Percentiles rank a stretch among this genome's conserved stretches.
These are phyloP conservation scores for Chinchilla lanigera DNA, from an alignment of 2,113 vertebrate species.

Conservation along the genomic window DNA sequence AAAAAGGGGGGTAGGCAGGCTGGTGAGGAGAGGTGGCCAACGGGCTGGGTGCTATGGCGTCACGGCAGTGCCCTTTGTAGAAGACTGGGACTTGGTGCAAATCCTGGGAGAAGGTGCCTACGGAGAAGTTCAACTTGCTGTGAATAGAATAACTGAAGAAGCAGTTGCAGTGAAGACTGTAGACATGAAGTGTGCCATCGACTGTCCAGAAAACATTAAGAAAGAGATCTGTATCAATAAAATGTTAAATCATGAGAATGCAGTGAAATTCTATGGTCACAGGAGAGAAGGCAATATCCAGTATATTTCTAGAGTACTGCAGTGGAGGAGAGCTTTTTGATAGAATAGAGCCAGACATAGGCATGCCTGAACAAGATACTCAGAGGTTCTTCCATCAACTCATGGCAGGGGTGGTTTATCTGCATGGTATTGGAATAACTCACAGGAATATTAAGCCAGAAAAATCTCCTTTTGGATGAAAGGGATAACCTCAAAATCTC, in stretches of 20 bases:
- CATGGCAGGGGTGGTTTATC: constrained; percentile 96
- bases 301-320: constrained; percentile 98
- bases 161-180: constrained; percentile 98
- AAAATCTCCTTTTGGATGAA: constrained; percentile 95
- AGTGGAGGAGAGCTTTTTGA: constrained; percentile 98
- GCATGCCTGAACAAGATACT: constrained; percentile 96
- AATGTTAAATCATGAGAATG: constrained; percentile 94
- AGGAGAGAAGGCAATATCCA: constrained; percentile 92
- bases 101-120: too few relatives aligned
- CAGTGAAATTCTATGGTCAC: constrained; percentile 96
- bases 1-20: neutral
- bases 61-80: too few relatives aligned
- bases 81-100: too few relatives aligned
- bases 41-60: too few relatives aligned
- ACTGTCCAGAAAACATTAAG: constrained; percentile 95
- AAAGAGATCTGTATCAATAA: constrained; percentile 98
- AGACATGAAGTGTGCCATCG: constrained; percentile 93
- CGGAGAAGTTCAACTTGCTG: constrained; percentile 90
- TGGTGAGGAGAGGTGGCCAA: too few relatives aligned
- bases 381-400: constrained; percentile 96
- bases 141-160: constrained; percentile 96
- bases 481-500: constrained; percentile 97
- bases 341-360: constrained; percentile 96
- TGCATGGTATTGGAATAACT: constrained; percentile 95
- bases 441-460: constrained; percentile 98